Base-by-base conservation (phyloP, 2,797 vertebrate genomes). In the Leptatherina wallacei region DNA sequence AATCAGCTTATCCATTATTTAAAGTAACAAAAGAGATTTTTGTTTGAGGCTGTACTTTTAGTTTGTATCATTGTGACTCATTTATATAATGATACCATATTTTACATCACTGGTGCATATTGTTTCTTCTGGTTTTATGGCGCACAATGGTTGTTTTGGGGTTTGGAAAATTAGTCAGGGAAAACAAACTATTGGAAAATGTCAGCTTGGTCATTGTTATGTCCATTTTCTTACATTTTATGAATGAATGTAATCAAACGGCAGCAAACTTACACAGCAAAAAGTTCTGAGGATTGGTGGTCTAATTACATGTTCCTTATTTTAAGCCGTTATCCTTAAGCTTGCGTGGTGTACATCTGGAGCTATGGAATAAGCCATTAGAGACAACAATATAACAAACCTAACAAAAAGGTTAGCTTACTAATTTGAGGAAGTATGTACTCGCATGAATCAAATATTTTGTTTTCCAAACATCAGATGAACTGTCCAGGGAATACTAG, bases 401-500 rank as follows among this genome's bases (percentile, higher is more conserved):
- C 7, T 36, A 13, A 36, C 65, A 12, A 38, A 29, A 24, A 75
- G 5, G 11, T n/a, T 38, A 35, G 52, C 51, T 69, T 4, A 64
- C 13, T 59, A 20, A 51, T 58, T 72, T 61, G 4, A 57, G 7
- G 36, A 70, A 55, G 12, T 13, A 12, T 18, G 18, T 62, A 61
- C 8, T 32, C 6, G 3, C 36, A 32, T 61, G n/a, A 73, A 71
- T 79, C 35, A 35, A 61, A 24, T 51, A 18, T 69, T 44, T 75
- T 62, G 44, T 72, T 56, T 40, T 51, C 57, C 62, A 49, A 73
- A 65, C n/a, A n/a, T 59, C 68, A 70, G 58, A 29, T 5, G 10
- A 73, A 62, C 82, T 90, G 71, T 89, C 85, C 73, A 90, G 85
- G 87, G 83, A 92, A 92, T 84, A 75, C 75, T 87, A 68, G 78